These are phyloP conservation scores for Apodemia duryi DNA, from an alignment of 2,888 invertebrate species.

Conservation along the genomic window DNA sequence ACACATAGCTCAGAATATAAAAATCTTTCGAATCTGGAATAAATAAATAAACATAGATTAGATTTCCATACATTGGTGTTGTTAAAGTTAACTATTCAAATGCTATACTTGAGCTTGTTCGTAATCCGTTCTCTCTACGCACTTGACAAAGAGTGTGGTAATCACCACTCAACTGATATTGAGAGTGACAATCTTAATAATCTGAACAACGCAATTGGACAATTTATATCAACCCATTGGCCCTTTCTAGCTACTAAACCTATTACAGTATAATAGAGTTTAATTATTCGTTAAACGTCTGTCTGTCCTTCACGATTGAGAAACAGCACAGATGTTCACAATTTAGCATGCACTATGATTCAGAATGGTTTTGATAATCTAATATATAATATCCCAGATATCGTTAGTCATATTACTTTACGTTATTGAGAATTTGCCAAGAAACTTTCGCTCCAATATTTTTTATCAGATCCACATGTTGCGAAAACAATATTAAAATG, in stretches of 20 bases:
- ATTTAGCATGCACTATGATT: conserved; percentile 3
- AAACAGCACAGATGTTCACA: conserved; percentile 3
- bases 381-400: neutral
- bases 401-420: neutral
- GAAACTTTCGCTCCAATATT: neutral
- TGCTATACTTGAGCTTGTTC: neutral
- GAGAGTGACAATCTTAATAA: conserved; percentile 72
- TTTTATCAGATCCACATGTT: too few relatives aligned
- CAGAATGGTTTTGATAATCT: conserved; percentile 2
- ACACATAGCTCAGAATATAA: too few relatives aligned
- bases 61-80: too few relatives aligned
- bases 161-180: conserved; percentile 40
- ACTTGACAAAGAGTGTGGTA: conserved; percentile 2
- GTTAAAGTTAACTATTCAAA: neutral
- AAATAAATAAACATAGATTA: too few relatives aligned
- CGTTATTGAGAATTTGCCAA: conserved; percentile 2
- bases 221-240: conserved; percentile 71
- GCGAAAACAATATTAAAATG: too few relatives aligned
- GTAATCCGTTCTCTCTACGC: neutral
- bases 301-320: neutral
- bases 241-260: conserved; percentile 44
- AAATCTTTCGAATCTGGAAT: too few relatives aligned
- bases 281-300: conserved; percentile 16
- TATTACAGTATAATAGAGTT: conserved; percentile 13
- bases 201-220: conserved; percentile 74